Evolutionary conservation across 2,113 vertebrate species (phyloP).

Genomic region (Ptilonorhynchus violaceus): DNA sequence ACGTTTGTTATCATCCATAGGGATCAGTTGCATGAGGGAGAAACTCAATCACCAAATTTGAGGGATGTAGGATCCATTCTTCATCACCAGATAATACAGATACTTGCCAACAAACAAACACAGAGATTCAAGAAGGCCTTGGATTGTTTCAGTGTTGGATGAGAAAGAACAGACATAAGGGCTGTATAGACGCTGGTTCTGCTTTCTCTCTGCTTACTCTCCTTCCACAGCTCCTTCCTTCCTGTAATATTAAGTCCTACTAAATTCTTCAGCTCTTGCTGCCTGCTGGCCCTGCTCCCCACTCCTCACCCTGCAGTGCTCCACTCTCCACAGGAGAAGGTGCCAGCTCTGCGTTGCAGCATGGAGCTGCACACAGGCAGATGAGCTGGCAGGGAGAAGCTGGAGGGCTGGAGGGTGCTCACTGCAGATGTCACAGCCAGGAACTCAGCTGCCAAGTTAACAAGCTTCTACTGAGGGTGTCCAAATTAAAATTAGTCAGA

Average conservation of each 20-base stretch:
- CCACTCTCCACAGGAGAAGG: fast-evolving
- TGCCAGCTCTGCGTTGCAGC: neutral
- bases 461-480: neutral
- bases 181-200: neutral
- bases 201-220: neutral
- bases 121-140: neutral
- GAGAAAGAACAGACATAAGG: neutral
- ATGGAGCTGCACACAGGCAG: neutral
- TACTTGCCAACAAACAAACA: neutral
- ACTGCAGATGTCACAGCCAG: neutral
- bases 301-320: neutral
- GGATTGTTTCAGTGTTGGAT: neutral
- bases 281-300: neutral
- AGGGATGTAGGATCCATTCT: neutral
- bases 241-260: neutral
- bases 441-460: neutral
- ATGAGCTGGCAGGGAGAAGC: neutral
- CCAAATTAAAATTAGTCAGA: conserved; percentile 6
- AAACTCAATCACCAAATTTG: conserved; percentile 1
- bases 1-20: neutral
- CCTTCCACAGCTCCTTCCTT: neutral
- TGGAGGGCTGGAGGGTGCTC: neutral
- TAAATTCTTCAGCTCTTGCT: neutral
- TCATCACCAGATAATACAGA: neutral
- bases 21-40: neutral